phyloP scores from a whole-genome alignment of 2,113 vertebrate species.

The Eurypyga helias region DNA sequence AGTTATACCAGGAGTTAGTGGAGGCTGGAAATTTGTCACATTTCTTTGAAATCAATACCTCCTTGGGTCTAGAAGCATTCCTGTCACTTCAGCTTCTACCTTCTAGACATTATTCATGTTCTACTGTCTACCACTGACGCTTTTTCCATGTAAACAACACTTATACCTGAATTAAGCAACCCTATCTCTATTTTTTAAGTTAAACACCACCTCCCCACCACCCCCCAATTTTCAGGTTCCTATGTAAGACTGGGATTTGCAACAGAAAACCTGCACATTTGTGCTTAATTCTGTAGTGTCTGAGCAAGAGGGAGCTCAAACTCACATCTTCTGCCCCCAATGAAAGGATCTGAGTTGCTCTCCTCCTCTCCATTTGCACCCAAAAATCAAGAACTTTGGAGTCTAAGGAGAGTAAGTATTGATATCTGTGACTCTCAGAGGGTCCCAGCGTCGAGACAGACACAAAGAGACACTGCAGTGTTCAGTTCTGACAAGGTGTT shows the following conservation, averaged over 20 bases:
- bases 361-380: not conserved
- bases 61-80: not conserved
- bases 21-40: not conserved
- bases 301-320: not conserved
- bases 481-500: not conserved
- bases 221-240: rapidly evolving
- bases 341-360: not conserved
- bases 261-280: not conserved
- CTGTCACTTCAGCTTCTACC: not conserved
- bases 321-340: not conserved
- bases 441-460: rapidly evolving
- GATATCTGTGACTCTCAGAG: not conserved
- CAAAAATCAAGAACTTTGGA: not conserved
- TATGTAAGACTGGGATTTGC: not conserved
- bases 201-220: no score
- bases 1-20: not conserved
- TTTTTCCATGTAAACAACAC: not conserved
- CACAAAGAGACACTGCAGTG: not conserved
- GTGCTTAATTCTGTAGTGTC: not conserved
- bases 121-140: not conserved
- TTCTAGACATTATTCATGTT: not conserved
- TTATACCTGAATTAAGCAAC: not conserved
- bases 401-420: not conserved
- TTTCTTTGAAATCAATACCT: not conserved
- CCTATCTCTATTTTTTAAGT: not conserved